Percentiles rank a stretch among this genome's conserved stretches.
Evolutionary conservation across 2,113 vertebrate species (phyloP).

Genomic region (Coptodon bakossiorum): DNA sequence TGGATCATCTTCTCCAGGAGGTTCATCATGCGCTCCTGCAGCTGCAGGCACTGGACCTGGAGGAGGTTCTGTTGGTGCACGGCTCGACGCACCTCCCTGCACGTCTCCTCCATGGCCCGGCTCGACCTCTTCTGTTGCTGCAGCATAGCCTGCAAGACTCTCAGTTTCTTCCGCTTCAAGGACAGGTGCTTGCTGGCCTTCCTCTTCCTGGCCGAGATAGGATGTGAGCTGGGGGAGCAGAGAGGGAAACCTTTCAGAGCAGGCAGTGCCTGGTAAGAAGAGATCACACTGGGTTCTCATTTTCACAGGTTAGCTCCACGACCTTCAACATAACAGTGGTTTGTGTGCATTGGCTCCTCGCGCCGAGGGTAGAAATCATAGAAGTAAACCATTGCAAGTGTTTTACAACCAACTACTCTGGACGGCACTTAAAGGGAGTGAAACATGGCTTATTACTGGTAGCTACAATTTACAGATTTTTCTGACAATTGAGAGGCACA

Average conservation of each 20-base stretch:
- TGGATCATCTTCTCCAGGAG: conserved; percentile 91
- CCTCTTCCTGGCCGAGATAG: conserved; percentile 76
- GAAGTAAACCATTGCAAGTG: neutral
- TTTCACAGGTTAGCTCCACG: neutral
- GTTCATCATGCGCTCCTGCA: conserved; percentile 98
- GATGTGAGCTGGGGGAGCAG: conserved; percentile 75
- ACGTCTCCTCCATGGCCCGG: conserved; percentile 89
- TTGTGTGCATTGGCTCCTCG: neutral
- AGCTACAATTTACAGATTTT: neutral
- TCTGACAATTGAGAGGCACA: neutral
- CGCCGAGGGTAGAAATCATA: neutral
- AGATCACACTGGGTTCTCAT: neutral
- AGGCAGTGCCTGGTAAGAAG: neutral
- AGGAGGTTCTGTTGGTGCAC: conserved; percentile 94
- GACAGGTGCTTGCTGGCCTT: conserved; percentile 70
- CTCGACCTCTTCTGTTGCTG: conserved; percentile 86
- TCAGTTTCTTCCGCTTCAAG: conserved; percentile 85
- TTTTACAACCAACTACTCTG: neutral
- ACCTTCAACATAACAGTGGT: neutral
- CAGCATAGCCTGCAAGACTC: conserved; percentile 89
- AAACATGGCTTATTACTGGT: neutral
- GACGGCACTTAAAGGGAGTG: neutral
- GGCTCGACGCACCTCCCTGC: conserved; percentile 86
- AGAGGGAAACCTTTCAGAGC: neutral
- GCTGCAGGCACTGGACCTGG: conserved; percentile 91